Evolutionary conservation across 2,797 vertebrate genomes (phyloP).

Genomic region (Neostethus bicornis): DNA sequence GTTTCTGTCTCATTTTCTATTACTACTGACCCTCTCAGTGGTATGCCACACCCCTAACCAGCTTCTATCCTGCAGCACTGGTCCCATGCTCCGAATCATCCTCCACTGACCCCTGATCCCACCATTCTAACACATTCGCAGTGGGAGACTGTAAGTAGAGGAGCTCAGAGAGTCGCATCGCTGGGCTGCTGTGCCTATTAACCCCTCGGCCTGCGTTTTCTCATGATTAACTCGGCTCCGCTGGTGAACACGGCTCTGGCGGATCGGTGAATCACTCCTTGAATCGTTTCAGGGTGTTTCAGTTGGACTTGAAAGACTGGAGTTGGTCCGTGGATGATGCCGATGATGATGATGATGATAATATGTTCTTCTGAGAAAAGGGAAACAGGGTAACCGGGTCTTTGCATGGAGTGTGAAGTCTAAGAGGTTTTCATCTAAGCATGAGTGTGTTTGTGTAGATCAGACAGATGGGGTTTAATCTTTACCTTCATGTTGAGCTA

Average conservation of each 20-base stretch:
- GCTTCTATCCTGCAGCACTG: constrained; percentile 75
- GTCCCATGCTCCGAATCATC: constrained; percentile 81
- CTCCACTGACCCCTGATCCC: constrained; percentile 79
- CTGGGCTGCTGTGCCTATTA: constrained; percentile 34
- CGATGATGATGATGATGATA: constrained; percentile 83
- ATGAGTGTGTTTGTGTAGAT: constrained; percentile 33
- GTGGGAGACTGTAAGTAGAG: constrained; percentile 75
- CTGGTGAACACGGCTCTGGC: constrained; percentile 26
- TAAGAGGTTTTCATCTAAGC: constrained; percentile 6
- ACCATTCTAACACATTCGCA: constrained; percentile 65
- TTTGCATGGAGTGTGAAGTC: constrained; percentile 56
- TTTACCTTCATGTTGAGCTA: neutral
- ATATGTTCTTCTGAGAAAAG: constrained; percentile 95
- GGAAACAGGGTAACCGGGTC: constrained; percentile 79
- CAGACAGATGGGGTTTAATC: neutral
- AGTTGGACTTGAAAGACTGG: constrained; percentile 97
- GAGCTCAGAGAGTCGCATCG: constrained; percentile 26
- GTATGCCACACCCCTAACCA: constrained; percentile 55
- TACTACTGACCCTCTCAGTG: constrained; percentile 7
- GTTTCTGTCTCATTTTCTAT: constrained; percentile 17
- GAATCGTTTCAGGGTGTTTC: constrained; percentile 94
- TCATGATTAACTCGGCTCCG: constrained; percentile 11
- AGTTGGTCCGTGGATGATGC: constrained; percentile 94
- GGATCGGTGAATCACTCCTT: constrained; percentile 10
- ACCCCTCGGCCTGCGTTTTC: constrained; percentile 6